These are phyloP conservation scores for Hepsetus odoe DNA, from an alignment of 2,113 vertebrate species.

Conservation along the genomic window DNA sequence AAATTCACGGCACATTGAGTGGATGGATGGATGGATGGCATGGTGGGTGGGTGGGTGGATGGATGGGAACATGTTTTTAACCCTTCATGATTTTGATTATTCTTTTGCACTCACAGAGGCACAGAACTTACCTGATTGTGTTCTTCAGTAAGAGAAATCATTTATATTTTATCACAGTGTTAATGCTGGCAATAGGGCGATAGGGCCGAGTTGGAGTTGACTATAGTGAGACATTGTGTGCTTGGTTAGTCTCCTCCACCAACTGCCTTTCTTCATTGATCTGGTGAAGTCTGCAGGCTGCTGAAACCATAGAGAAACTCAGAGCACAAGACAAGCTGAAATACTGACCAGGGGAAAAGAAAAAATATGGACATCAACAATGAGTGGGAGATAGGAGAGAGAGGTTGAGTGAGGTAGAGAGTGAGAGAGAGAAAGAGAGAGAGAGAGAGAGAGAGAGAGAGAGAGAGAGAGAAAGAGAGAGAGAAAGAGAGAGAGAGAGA, in stretches of 20 bases:
- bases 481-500: background rate
- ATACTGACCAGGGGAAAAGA: slow-evolving; percentile 2
- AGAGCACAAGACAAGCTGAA: slow-evolving; percentile 1
- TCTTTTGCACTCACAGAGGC: too few relatives aligned
- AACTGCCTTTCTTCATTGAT: slow-evolving; percentile 22
- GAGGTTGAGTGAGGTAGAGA: too few relatives aligned
- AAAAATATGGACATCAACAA: slow-evolving; percentile 11
- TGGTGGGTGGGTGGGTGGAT: too few relatives aligned
- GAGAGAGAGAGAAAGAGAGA: background rate
- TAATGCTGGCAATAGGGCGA: background rate
- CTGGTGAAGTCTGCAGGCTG: slow-evolving; percentile 3
- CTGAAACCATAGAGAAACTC: slow-evolving; percentile 7
- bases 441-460: background rate
- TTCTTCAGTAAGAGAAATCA: too few relatives aligned
- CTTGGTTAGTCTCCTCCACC: slow-evolving; percentile 9
- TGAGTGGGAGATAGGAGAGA: background rate
- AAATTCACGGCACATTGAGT: too few relatives aligned
- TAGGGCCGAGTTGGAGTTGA: background rate
- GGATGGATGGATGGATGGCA: too few relatives aligned
- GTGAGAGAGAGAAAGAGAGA: background rate
- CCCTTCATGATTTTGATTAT: too few relatives aligned
- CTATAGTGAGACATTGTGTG: background rate
- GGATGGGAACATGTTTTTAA: too few relatives aligned
- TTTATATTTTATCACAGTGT: too few relatives aligned
- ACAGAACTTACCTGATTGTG: too few relatives aligned